Evolutionary conservation across 2,113 vertebrate species (phyloP), one percentile per base, ranked within the genome.

Genomic region (Mugil cephalus): DNA sequence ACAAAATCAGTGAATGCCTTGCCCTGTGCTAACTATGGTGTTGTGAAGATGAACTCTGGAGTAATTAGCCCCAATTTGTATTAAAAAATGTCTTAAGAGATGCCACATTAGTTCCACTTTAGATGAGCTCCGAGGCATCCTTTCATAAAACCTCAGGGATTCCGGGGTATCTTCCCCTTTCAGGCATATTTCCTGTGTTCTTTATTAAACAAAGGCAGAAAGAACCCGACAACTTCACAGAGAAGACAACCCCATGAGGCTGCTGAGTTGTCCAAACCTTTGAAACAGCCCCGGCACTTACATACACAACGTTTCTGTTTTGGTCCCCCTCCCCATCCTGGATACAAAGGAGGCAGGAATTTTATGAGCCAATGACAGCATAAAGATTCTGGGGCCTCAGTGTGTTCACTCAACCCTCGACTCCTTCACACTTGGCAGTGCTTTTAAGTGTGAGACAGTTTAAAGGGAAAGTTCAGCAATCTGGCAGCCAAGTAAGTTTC

Each of bases 61-160:
- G 84, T 91, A 93, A 94, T 94, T 93, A 94, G 91, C 81, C 88
- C 88, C 91, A 93, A 94, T 94, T 94, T 93, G 93, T 94, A 90
- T 90, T 38, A 52, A 84, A 69, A 88, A 79, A 83, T 80, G 77
- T 66, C 91, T 79, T 67, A 85, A 89, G 72, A 69, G 71, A 92
- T 78, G 87, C 85, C 88, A 82, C 87, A 93, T 94, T 94, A 91
- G 94, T 94, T 94, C 88, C 87, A 83, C 80, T 89, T 92, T 81
- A 75, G 77, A 83, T 74, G 76, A 84, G 76, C 80, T 71, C 82
- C 77, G 86, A 76, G 80, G 80, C 79, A 71, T 88, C 85, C 85
- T 92, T 93, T 92, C 77, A 93, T 86, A 39, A 77, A 74, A 82
- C 87, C 80, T 87, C 77, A 54, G 82, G 83, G 88, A 86, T 80